Evolutionary conservation across 2,797 vertebrate genomes (phyloP).

Genomic region (Onychomys leucogaster): DNA sequence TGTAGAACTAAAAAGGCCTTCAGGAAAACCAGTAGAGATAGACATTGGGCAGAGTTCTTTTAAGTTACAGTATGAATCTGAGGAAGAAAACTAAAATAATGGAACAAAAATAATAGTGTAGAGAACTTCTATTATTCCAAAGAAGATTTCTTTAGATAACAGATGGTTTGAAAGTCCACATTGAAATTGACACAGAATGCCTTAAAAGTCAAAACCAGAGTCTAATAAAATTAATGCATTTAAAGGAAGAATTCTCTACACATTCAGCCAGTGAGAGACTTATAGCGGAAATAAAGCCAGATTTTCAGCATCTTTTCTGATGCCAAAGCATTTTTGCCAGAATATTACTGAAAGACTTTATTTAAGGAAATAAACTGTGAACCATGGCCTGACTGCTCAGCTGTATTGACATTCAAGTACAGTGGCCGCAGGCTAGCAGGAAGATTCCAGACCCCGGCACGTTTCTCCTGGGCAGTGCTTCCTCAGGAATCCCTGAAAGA

Average conservation of each 20-base stretch:
- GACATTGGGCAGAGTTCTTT: background rate
- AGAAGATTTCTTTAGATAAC: background rate
- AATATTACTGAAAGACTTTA: background rate
- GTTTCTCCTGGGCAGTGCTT: background rate
- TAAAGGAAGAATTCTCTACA: background rate
- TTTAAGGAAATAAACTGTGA: conserved; percentile 39
- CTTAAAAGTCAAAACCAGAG: background rate
- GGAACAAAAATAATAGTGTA: background rate
- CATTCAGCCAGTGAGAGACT: background rate
- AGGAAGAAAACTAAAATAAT: conserved; percentile 2
- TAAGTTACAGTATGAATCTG: conserved; percentile 15
- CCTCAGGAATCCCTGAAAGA: background rate
- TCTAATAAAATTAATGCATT: background rate
- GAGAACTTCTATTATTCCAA: background rate
- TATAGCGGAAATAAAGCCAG: conserved; percentile 15
- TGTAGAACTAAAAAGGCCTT: background rate
- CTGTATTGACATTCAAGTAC: background rate
- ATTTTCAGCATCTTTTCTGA: conserved; percentile 14
- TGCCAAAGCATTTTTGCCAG: conserved; percentile 40
- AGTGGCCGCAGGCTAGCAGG: too few species aligned
- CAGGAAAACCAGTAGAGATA: background rate
- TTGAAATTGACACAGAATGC: background rate
- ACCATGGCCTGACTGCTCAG: background rate
- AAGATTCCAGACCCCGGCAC: background rate
- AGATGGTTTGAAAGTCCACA: background rate